Base-by-base conservation (phyloP, 2,888 invertebrate species). In the Eretmocerus hayati region DNA sequence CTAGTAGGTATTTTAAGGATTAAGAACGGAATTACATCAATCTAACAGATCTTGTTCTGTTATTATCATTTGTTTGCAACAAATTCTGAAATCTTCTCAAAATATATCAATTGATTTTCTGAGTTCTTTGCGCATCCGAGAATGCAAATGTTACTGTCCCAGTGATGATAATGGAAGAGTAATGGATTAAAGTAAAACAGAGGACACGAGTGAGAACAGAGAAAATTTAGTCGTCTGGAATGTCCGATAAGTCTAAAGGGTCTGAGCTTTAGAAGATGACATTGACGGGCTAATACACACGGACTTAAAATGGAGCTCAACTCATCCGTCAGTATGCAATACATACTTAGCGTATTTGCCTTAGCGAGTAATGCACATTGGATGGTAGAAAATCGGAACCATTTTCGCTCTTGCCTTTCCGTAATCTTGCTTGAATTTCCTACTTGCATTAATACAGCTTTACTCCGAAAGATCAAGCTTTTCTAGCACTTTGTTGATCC, bases 171-270 rank as follows among this genome's bases (percentile, higher is more conserved):
- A n/a, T n/a, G 22, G 42, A 16, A 35, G 4, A 35, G 35, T 16
- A 46, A 42, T 15, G 15, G 8, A 8, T 19, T 31, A 31, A 8
- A 21, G 3, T 11, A 38, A 20, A 19, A n/a, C n/a, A n/a, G n/a
- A n/a, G n/a, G n/a, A n/a, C n/a, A n/a, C n/a, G n/a, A n/a, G n/a
- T n/a, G n/a, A n/a, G n/a, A n/a, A n/a, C 26, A 43, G 22, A 31
- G 36, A 43, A 33, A 33, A 50, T 54, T 44, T 30, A 43, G 48
- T 66, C 67, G 56, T 42, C 65, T 67, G 69, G 65, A 62, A 56
- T 60, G 68, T 65, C 69, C 68, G 71, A 71, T 71, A 71, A 71
- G 71, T 70, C 68, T 66, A 65, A 67, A 70, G 65, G 67, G 69
- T 63, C 64, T 67, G 64, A 65, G 65, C 67, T 65, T 55, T 60